A percentile compares a stretch with the other conserved stretches of the same genome.
phyloP scores from a whole-genome alignment of 1,140 invertebrate species.

The Cotesia chilonis region DNA sequence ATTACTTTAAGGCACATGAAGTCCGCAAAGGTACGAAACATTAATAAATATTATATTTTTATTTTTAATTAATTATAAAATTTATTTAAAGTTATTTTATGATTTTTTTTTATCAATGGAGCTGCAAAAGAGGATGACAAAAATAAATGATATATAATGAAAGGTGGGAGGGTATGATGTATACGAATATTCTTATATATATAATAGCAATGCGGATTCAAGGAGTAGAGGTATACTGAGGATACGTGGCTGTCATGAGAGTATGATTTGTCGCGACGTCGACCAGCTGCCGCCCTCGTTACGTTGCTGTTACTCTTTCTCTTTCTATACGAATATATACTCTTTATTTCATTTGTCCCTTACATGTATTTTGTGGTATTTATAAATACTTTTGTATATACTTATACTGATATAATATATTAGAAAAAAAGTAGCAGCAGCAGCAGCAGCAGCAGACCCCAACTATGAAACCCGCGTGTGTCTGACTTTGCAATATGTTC shows the following conservation, averaged over 20 bases:
- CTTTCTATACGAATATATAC: not conserved
- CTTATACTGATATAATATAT: too few relatives aligned
- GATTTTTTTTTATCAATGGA: constrained; percentile 1
- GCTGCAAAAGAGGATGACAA: not conserved
- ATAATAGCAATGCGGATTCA: constrained; percentile 21
- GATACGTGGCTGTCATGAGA: constrained; percentile 28
- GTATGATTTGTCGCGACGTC: constrained; percentile 55
- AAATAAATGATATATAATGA: not conserved
- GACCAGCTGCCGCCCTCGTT: constrained; percentile 51
- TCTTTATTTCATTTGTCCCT: too few relatives aligned
- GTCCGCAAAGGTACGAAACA: not conserved
- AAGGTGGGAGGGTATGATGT: not conserved
- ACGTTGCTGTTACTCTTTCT: constrained; percentile 20
- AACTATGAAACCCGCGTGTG: too few relatives aligned
- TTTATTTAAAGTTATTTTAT: not conserved
- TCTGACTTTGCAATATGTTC: too few relatives aligned
- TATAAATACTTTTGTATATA: too few relatives aligned
- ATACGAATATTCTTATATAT: too few relatives aligned
- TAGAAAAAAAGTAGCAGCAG: too few relatives aligned
- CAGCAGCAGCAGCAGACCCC: too few relatives aligned
- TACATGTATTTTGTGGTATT: too few relatives aligned
- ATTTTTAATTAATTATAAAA: too few relatives aligned
- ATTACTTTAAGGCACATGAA: constrained; percentile 8
- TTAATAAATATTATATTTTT: constrained; percentile 3
- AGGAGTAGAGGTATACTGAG: not conserved